These are phyloP conservation scores for Sinocyclocheilus anophthalmus DNA, from an alignment of 2,113 vertebrate species.

Conservation along the genomic window DNA sequence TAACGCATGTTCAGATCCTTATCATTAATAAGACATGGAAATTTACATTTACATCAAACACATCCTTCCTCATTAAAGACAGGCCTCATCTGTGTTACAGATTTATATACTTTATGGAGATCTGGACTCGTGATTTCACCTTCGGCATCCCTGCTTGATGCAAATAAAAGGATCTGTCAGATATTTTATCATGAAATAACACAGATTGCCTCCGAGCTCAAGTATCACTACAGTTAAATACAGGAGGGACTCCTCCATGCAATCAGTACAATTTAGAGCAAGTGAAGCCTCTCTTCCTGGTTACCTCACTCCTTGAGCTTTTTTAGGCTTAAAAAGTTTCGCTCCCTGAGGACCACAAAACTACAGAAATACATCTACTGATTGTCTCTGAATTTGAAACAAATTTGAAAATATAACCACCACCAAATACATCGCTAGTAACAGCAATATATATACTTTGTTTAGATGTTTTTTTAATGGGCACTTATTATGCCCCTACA, in stretches of 20 bases:
- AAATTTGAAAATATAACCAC: not conserved
- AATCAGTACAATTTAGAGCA: constrained; percentile 13
- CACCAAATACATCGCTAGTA: too few species aligned
- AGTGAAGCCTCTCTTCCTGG: not conserved
- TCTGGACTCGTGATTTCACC: not conserved
- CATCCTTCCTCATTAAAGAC: constrained; percentile 2
- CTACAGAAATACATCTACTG: not conserved
- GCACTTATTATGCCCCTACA: too few species aligned
- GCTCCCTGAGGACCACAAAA: not conserved
- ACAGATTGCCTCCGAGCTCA: constrained; percentile 2
- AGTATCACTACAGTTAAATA: constrained; percentile 17
- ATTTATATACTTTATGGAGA: not conserved
- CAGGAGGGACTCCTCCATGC: constrained; percentile 1
- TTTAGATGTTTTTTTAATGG: too few species aligned
- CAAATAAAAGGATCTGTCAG: not conserved
- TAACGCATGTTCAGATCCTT: not conserved
- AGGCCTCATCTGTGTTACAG: not conserved
- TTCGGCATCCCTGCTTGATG: not conserved
- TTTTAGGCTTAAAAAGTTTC: not conserved
- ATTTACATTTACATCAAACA: constrained; percentile 23
- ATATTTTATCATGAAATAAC: constrained; percentile 14
- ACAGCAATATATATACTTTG: too few species aligned
- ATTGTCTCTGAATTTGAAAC: not conserved
- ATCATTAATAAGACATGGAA: not conserved
- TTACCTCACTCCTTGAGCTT: not conserved